A percentile compares a stretch with the other conserved stretches of the same genome.
Conservation (phyloP, 2,888 invertebrate genomes). For the Acanthacorydalis orientalis region DNA sequence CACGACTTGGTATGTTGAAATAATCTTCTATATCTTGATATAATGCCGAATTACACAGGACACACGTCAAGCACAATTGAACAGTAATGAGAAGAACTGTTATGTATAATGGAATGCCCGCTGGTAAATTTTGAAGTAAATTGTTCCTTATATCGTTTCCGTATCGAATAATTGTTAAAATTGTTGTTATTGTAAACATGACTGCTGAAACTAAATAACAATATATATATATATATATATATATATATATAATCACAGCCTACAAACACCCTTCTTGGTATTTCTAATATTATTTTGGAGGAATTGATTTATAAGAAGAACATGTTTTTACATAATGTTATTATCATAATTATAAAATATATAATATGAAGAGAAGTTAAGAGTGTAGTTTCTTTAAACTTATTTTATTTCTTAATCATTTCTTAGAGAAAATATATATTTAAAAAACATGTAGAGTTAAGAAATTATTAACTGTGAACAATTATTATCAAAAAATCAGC, state of each 20-base stretch:
- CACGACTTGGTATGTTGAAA: constrained; percentile 56
- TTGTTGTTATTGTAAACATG: constrained; percentile 46
- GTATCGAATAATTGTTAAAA: constrained; percentile 45
- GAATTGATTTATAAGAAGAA: no score
- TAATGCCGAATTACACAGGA: constrained; percentile 61
- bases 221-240: constrained; percentile 2
- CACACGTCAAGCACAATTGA: constrained; percentile 61
- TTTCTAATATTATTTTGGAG: no score
- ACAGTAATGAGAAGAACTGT: constrained; percentile 58
- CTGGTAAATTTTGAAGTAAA: constrained; percentile 48
- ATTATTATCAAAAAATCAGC: no score
- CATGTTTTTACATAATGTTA: no score
- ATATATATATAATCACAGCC: neutral
- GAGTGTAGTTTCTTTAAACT: no score
- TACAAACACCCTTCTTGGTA: neutral
- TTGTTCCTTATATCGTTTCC: constrained; percentile 44
- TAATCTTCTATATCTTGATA: constrained; percentile 70
- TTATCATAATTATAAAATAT: no score
- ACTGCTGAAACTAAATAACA: constrained; percentile 32
- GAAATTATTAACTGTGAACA: no score
- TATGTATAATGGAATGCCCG: constrained; percentile 41
- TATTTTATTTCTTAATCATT: no score
- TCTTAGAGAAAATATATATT: no score
- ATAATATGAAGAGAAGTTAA: no score
- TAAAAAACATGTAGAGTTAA: no score